Conservation (phyloP, 2,113 vertebrate genomes). For the Anguilla rostrata region DNA sequence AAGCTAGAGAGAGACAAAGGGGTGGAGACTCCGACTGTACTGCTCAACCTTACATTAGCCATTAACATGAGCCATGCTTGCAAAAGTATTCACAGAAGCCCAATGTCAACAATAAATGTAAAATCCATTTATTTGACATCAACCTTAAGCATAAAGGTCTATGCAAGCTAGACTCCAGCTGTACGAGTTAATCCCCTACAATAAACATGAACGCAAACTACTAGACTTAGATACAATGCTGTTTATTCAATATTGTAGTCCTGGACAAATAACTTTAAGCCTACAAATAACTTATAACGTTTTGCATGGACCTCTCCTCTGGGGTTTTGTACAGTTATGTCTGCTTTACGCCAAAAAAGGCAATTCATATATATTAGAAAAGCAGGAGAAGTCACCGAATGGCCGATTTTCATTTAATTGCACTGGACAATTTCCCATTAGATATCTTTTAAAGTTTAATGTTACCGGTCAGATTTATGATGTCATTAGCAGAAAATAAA, state of each 20-base stretch:
- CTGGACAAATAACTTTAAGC: not conserved
- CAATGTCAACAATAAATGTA: too few species aligned
- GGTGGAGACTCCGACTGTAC: not conserved
- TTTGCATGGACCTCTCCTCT: too few species aligned
- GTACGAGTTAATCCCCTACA: too few species aligned
- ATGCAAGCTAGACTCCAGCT: too few species aligned
- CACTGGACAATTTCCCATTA: slow-evolving; percentile 54
- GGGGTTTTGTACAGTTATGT: not conserved
- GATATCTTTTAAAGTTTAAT: slow-evolving; percentile 48
- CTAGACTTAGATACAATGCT: too few species aligned
- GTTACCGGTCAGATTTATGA: slow-evolving; percentile 49
- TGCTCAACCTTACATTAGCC: too few species aligned
- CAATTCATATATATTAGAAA: not conserved
- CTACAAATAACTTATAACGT: not conserved
- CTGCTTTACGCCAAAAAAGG: not conserved
- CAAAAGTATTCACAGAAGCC: too few species aligned
- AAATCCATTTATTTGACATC: too few species aligned
- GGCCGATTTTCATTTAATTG: slow-evolving; percentile 50
- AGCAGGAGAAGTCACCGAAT: slow-evolving; percentile 42
- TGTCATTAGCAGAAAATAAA: slow-evolving; percentile 57
- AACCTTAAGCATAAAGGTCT: too few species aligned
- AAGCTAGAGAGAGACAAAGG: not conserved
- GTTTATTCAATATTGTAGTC: too few species aligned
- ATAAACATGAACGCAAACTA: too few species aligned
- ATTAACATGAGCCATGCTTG: too few species aligned